Percentiles rank a stretch among this genome's conserved stretches.
Evolutionary conservation across 2,888 invertebrate genomes (phyloP).

Genomic region (Phalera bucephala): DNA sequence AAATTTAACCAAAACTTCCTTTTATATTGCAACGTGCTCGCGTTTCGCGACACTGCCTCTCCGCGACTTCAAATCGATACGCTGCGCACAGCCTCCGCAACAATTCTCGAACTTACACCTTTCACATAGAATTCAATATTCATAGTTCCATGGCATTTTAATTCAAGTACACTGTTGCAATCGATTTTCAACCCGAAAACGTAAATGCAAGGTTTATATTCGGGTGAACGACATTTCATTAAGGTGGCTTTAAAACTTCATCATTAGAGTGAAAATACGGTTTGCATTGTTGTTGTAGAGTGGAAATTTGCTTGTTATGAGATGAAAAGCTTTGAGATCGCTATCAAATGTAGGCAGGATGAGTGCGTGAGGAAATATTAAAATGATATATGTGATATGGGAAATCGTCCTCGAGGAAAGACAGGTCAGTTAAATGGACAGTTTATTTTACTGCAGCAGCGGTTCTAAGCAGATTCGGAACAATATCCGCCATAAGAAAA

Average conservation of each 20-base stretch:
- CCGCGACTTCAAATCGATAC: conserved; percentile 49
- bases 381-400: no score
- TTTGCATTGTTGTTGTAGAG: conserved; percentile 38
- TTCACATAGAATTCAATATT: conserved; percentile 32
- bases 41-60: conserved; percentile 79
- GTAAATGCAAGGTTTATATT: conserved; percentile 33
- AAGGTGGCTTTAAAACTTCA: conserved; percentile 27
- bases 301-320: conserved; percentile 34
- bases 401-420: no score
- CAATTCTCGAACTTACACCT: conserved; percentile 37
- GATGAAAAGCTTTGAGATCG: conserved; percentile 12
- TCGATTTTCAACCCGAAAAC: conserved; percentile 36
- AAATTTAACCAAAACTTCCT: conserved; percentile 79
- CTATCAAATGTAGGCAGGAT: conserved; percentile 1
- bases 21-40: conserved; percentile 80
- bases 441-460: no score
- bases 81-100: conserved; percentile 17
- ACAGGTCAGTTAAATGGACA: no score
- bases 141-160: conserved; percentile 3
- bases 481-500: no score
- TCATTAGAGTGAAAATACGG: conserved; percentile 49
- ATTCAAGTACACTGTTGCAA: conserved; percentile 21
- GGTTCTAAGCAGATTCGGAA: no score
- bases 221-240: conserved; percentile 5
- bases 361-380: no score